Evolutionary conservation across 92 coral and sea anemone genomes (phyloP).

Genomic region (Blastomussa wellsi): DNA sequence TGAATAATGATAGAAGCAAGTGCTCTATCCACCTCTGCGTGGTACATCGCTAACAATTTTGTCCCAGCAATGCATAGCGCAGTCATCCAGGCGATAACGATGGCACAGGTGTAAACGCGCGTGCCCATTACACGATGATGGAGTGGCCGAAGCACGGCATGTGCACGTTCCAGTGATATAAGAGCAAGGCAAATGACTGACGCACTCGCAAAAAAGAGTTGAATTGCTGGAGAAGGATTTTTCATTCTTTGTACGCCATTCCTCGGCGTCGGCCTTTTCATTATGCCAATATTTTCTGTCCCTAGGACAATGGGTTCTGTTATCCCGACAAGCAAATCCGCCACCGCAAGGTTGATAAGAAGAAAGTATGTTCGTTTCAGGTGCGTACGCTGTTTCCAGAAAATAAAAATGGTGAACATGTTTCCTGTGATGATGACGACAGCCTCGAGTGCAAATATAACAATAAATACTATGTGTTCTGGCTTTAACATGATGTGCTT

Average conservation of each 20-base stretch:
- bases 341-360: not conserved
- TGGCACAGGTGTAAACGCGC: not conserved
- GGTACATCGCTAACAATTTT: not conserved
- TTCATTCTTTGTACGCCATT: not conserved
- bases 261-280: not conserved
- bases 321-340: not conserved
- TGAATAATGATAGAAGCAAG: not conserved
- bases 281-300: not conserved
- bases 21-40: not conserved
- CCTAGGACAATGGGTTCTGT: too few relatives aligned
- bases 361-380: not conserved
- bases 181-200: not conserved
- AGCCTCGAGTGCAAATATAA: not conserved
- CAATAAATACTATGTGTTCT: not conserved
- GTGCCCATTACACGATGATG: constrained; percentile 7
- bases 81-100: not conserved
- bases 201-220: not conserved
- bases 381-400: not conserved
- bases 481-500: not conserved
- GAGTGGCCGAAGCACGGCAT: constrained; percentile 1
- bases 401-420: too few relatives aligned
- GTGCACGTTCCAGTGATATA: not conserved
- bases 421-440: not conserved
- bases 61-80: not conserved
- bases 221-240: not conserved